These are phyloP conservation scores for Anguilla obscura DNA, from an alignment of 2,797 vertebrate species.

Conservation along the genomic window DNA sequence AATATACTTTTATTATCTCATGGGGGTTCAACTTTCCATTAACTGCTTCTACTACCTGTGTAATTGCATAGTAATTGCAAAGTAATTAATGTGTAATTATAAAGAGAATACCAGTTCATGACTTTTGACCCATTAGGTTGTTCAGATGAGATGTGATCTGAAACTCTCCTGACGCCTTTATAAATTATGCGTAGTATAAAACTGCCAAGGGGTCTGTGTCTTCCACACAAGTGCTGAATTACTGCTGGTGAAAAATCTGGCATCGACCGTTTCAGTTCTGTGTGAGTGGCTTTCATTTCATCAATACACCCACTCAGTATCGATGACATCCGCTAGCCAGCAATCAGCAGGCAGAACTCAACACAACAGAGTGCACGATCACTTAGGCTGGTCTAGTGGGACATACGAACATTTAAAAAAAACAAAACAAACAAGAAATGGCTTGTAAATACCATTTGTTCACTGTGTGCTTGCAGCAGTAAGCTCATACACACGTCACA, in stretches of 20 bases:
- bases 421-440: not conserved
- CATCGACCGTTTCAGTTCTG: not conserved
- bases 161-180: not conserved
- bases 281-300: not conserved
- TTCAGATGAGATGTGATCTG: not conserved
- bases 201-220: not conserved
- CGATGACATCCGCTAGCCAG: not conserved
- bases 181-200: not conserved
- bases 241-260: not conserved
- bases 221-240: not conserved
- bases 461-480: not conserved
- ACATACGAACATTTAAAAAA: not conserved
- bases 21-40: not conserved
- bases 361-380: not conserved
- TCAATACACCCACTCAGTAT: not conserved
- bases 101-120: not conserved
- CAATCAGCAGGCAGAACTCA: not conserved
- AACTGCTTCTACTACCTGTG: not conserved
- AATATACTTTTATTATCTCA: not conserved
- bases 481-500: not conserved
- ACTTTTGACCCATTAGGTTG: not conserved
- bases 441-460: not conserved
- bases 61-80: not conserved
- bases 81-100: not conserved
- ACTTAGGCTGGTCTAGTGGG: not conserved